Conservation (phyloP, 2,113 vertebrate species). For the Hoplias malabaricus region DNA sequence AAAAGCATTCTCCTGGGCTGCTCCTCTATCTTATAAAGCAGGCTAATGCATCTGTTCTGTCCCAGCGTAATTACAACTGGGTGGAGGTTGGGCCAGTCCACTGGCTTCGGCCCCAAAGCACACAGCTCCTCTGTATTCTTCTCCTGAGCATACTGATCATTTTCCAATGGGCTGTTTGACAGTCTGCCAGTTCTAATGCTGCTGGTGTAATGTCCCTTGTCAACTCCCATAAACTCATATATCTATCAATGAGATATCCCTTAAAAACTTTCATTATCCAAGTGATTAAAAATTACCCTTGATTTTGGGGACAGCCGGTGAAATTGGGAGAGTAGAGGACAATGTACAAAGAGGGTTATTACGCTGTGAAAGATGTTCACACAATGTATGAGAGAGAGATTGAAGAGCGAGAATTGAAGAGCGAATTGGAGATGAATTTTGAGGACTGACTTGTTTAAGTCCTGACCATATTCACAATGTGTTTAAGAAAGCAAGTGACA, state of each 20-base stretch:
- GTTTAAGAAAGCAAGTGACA: too few relatives aligned
- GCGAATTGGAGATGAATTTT: too few relatives aligned
- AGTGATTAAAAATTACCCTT: conserved; percentile 77
- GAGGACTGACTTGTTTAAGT: too few relatives aligned
- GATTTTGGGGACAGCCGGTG: conserved; percentile 67
- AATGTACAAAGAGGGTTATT: conserved; percentile 1
- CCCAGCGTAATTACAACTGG: conserved; percentile 52
- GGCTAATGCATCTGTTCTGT: conserved; percentile 45
- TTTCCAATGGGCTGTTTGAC: conserved; percentile 75
- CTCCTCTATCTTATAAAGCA: conserved; percentile 35
- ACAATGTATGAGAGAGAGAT: background rate
- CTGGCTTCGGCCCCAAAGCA: conserved; percentile 12
- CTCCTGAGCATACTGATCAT: conserved; percentile 67
- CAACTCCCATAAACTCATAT: conserved; percentile 73
- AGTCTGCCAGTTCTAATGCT: conserved; percentile 77
- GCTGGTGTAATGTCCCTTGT: conserved; percentile 76
- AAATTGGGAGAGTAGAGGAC: conserved; percentile 34
- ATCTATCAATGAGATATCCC: conserved; percentile 71
- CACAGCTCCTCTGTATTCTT: conserved; percentile 61
- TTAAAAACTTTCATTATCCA: conserved; percentile 73
- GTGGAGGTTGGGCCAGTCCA: conserved; percentile 35
- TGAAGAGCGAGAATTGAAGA: too few relatives aligned
- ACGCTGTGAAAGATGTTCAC: background rate
- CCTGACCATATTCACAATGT: too few relatives aligned
- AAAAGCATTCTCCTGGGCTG: conserved; percentile 19